Evolutionary conservation across 2,113 vertebrate genomes (phyloP).

Genomic region (Myodes glareolus): DNA sequence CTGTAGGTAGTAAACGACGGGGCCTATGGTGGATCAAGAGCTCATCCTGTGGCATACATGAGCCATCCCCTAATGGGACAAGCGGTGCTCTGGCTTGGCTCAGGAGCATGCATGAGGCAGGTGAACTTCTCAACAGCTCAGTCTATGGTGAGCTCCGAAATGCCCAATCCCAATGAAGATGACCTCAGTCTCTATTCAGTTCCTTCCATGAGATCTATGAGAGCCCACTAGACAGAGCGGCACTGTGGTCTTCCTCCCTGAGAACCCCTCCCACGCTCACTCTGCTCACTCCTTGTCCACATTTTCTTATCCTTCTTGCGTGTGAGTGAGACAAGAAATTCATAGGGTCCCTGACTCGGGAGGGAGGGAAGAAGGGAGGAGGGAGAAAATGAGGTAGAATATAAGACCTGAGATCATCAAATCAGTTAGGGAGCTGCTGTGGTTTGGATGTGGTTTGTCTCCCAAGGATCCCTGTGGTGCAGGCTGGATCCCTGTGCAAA

Average conservation of each 20-base stretch:
- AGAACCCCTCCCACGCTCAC: not conserved
- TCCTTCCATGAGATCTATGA: not conserved
- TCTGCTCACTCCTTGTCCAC: not conserved
- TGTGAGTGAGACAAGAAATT: not conserved
- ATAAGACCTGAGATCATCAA: not conserved
- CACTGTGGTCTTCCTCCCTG: not conserved
- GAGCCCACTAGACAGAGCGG: not conserved
- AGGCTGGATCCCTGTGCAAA: not conserved
- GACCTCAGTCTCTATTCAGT: not conserved
- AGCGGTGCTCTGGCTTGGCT: not conserved
- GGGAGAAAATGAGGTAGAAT: accelerated
- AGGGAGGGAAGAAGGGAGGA: not conserved
- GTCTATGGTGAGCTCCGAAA: not conserved
- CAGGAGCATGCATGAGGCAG: not conserved
- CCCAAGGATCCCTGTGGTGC: not conserved
- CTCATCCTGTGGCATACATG: not conserved
- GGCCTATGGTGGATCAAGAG: not conserved
- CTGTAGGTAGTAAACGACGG: too few species aligned
- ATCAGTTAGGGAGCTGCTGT: not conserved
- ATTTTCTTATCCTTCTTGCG: not conserved
- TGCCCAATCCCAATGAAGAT: not conserved
- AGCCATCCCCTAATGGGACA: not conserved
- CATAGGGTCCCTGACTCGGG: not conserved
- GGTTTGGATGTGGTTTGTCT: not conserved
- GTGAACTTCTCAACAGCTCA: not conserved